A percentile compares a stretch with the other conserved stretches of the same genome.
These are phyloP conservation scores for Drosophila acutilabella DNA, from an alignment of 2,888 invertebrate genomes.

Conservation along the genomic window DNA sequence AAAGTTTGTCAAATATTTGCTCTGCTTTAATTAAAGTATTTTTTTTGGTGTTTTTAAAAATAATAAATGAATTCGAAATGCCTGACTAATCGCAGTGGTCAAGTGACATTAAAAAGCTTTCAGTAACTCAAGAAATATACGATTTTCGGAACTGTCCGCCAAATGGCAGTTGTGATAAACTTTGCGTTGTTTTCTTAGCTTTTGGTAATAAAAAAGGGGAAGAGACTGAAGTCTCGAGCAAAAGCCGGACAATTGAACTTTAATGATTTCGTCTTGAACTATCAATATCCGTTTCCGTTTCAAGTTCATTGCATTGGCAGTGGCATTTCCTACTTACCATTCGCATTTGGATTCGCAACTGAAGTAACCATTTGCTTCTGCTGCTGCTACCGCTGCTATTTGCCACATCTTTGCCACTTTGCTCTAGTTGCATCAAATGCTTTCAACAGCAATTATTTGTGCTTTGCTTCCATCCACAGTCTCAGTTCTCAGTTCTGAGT, in stretches of 20 bases:
- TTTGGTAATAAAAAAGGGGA: conserved; percentile 2
- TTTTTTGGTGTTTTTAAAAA: background rate
- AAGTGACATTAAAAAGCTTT: conserved; percentile 27
- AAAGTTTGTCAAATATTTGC: background rate
- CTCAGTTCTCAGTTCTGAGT: background rate
- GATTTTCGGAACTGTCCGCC: conserved; percentile 47
- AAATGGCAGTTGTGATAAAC: conserved; percentile 24
- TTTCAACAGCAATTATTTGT: conserved; percentile 78
- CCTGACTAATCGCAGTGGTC: background rate
- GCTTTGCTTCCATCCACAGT: conserved; percentile 42
- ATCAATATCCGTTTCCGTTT: conserved; percentile 83
- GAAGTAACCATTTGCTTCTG: conserved; percentile 25
- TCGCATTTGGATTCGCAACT: conserved; percentile 25
- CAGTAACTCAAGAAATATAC: conserved; percentile 39
- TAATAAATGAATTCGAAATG: conserved; percentile 3
- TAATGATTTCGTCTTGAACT: conserved; percentile 81
- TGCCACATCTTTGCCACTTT: conserved; percentile 39
- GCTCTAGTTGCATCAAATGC: conserved; percentile 64
- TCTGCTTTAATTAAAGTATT: background rate
- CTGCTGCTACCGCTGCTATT: background rate
- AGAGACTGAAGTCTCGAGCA: conserved; percentile 11
- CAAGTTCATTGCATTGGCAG: conserved; percentile 73
- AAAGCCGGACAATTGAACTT: conserved; percentile 72
- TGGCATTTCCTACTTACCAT: conserved; percentile 35
- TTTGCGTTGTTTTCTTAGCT: conserved; percentile 10